Conservation (phyloP, 92 coral and sea anemone genomes). For the Ricordea florida region DNA sequence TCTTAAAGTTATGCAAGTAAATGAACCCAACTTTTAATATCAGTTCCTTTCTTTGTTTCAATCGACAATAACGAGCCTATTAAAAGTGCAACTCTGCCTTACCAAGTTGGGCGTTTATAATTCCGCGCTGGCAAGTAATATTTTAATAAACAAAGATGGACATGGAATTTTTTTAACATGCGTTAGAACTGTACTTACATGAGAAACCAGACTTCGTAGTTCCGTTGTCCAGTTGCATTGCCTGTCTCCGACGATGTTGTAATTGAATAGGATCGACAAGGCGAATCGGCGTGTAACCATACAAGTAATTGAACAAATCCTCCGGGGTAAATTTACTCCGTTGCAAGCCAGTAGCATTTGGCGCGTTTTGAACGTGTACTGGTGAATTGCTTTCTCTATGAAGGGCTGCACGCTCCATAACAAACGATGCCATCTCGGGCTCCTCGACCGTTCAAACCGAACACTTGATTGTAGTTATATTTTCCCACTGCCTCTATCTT, state of each 20-base stretch:
- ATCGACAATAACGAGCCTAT: no score
- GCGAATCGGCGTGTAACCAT: constrained; percentile 92
- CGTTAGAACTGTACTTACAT: constrained; percentile 84
- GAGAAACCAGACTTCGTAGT: constrained; percentile 37
- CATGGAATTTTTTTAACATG: no score
- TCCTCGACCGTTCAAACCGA: no score
- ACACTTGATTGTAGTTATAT: no score
- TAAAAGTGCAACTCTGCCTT: no score
- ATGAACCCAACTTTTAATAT: no score
- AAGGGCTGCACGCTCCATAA: not conserved
- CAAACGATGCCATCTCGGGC: constrained; percentile 29
- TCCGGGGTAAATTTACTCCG: constrained; percentile 57
- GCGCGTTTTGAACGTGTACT: constrained; percentile 6
- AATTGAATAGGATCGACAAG: constrained; percentile 87
- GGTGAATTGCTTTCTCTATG: constrained; percentile 7
- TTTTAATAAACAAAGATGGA: no score
- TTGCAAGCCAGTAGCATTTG: not conserved
- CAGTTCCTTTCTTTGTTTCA: no score
- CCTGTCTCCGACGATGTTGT: constrained; percentile 63
- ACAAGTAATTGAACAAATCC: constrained; percentile 83
- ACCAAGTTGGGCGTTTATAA: not conserved
- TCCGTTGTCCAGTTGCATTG: constrained; percentile 41
- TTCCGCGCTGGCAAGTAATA: not conserved
- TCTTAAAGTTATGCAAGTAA: no score
- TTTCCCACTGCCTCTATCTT: not conserved